These are phyloP conservation scores for Chrysolina oricalcia DNA, from an alignment of 2,888 invertebrate species.

Conservation along the genomic window DNA sequence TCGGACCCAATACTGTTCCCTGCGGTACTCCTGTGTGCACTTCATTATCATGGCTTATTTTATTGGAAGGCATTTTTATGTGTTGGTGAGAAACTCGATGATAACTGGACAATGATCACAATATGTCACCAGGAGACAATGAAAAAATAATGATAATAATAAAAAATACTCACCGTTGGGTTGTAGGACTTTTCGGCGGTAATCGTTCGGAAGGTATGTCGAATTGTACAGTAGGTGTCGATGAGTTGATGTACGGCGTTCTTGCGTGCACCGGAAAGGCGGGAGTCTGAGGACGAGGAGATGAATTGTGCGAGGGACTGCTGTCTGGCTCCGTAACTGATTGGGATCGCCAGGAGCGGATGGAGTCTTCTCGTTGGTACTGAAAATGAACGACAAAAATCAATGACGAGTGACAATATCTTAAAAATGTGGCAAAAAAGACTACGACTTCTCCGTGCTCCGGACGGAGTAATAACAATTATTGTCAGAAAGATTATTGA, in stretches of 20 bases:
- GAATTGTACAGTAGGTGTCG: slow-evolving; percentile 77
- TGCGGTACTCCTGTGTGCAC: no score
- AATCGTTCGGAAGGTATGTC: slow-evolving; percentile 76
- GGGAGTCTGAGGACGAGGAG: slow-evolving; percentile 87
- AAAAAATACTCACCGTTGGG: slow-evolving; percentile 76
- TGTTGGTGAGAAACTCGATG: background rate
- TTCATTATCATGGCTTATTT: no score
- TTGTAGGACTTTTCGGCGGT: slow-evolving; percentile 88
- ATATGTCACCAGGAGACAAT: background rate
- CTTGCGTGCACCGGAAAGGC: slow-evolving; percentile 94
- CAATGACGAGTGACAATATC: background rate
- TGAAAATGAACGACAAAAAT: slow-evolving; percentile 56
- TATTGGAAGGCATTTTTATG: no score
- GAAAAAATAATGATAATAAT: no score
- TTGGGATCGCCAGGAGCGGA: slow-evolving; percentile 79
- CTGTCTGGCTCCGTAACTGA: slow-evolving; percentile 74
- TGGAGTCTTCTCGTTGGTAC: slow-evolving; percentile 77
- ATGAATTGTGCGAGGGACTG: slow-evolving; percentile 72
- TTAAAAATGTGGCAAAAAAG: no score
- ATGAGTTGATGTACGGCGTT: slow-evolving; percentile 87
- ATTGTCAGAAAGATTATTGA: no score
- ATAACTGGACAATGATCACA: no score
- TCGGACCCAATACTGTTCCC: no score
- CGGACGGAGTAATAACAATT: no score
- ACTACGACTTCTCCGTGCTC: no score